These are phyloP conservation scores for Callorhinus ursinus DNA, from an alignment of 2,113 vertebrate species.

Conservation along the genomic window DNA sequence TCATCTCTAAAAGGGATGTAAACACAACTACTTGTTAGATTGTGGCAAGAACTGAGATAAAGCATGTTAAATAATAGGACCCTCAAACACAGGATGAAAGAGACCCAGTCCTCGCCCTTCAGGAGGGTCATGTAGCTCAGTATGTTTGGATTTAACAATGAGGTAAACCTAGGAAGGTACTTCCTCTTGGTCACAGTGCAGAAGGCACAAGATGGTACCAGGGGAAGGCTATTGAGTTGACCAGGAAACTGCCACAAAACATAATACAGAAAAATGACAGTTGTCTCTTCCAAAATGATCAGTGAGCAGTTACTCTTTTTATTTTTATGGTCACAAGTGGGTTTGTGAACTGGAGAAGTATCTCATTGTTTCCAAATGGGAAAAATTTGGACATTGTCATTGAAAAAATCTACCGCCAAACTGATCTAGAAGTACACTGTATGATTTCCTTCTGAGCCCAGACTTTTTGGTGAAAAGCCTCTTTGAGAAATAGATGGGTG, in stretches of 20 bases:
- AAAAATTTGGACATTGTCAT: conserved; percentile 30
- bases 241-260: background rate
- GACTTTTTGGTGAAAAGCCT: background rate
- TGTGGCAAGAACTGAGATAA: background rate
- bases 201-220: background rate
- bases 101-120: rapidly evolving
- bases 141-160: background rate
- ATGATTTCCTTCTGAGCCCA: background rate
- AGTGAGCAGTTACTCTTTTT: background rate
- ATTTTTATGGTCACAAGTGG: background rate
- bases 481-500: conserved; percentile 21
- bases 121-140: background rate
- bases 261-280: background rate
- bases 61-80: background rate
- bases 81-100: background rate
- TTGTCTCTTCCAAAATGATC: background rate
- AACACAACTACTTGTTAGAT: background rate
- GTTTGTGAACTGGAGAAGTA: background rate
- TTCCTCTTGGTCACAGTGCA: background rate
- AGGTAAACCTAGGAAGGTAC: background rate
- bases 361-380: background rate
- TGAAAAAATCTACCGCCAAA: background rate
- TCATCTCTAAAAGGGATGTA: background rate
- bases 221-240: background rate
- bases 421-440: background rate